Base-by-base conservation (phyloP, 2,797 vertebrate genomes). In the Mergus octosetaceus region DNA sequence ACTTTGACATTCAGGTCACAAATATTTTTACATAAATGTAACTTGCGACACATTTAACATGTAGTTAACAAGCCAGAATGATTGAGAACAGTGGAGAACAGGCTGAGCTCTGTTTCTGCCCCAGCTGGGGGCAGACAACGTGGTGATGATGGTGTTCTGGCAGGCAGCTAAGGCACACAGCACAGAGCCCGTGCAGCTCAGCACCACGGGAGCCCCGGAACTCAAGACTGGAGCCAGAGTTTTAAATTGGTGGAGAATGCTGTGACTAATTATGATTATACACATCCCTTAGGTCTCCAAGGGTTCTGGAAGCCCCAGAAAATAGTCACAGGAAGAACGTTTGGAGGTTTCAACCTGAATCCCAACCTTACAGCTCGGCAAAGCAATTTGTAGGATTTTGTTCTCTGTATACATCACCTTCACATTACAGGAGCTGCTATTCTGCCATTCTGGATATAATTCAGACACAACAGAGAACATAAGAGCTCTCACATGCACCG, bases 51-150 rank as follows among this genome's bases (percentile, higher is more conserved):
- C 17, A 21, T 45, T 66, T 38, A 39, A 56, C 88, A 45, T 17
- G 39, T 3, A 66, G 58, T n/a, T 13, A 54, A 12, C 51, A 32
- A 54, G 36, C 21, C 18, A 13, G 39, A 28, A 51, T 0, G 9
- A n/a, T 2, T 24, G 45, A 24, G 54, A 65, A 16, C 11, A 0
- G 0, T 1, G 8, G 49, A 47, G 38, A 32, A 69, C n/a, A 64
- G 36, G 38, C 10, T 0, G 13, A 45, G 78, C 22, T 34, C 25
- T 20, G 41, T 6, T 75, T 61, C 64, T 61, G 68, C n/a, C 60
- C 68, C 54, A 21, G 47, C 7, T 16, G n/a, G 36, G 81, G 38
- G 11, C 66, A 21, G 61, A 39, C 3, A 8, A 68, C 65, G 60
- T 1, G 64, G 54, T 39, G 70, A 45, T 22, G 62, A 57, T 12